A percentile compares a stretch with the other conserved stretches of the same genome.
phyloP scores from a whole-genome alignment of 2,113 vertebrate genomes.

The Patagioenas fasciata region DNA sequence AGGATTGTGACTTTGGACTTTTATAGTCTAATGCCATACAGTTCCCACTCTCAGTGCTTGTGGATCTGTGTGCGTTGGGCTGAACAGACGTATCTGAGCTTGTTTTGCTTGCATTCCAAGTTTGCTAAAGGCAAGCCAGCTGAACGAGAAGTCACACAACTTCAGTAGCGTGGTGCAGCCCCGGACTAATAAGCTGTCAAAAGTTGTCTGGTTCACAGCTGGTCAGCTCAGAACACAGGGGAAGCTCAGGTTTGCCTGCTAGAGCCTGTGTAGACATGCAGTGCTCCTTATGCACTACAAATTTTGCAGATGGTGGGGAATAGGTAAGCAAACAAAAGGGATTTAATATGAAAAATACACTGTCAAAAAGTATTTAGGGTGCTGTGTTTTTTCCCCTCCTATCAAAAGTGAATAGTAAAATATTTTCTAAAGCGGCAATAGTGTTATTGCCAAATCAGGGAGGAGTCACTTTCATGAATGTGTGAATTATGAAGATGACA shows the following conservation, averaged over 20 bases:
- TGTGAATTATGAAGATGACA: not conserved
- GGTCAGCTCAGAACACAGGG: not conserved
- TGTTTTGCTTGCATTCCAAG: slow-evolving; percentile 6
- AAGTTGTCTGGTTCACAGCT: slow-evolving; percentile 15
- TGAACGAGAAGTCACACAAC: not conserved
- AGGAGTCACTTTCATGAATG: not conserved
- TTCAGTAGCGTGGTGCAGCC: not conserved
- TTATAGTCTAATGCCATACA: rapidly evolving
- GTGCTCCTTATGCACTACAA: not conserved
- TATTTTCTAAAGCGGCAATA: not conserved
- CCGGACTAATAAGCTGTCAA: slow-evolving; percentile 14
- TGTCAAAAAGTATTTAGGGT: not conserved
- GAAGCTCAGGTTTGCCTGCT: not conserved
- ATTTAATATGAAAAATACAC: not conserved
- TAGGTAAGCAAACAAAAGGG: not conserved
- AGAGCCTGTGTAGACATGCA: slow-evolving; percentile 15
- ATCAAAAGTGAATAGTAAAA: not conserved
- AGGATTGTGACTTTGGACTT: not conserved
- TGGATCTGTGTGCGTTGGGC: not conserved
- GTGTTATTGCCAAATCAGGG: not conserved
- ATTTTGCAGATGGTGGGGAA: not conserved
- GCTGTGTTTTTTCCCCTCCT: not conserved
- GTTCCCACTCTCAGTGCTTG: not conserved
- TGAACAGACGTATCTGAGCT: slow-evolving; percentile 7
- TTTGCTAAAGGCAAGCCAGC: not conserved